Conservation (phyloP, 1,140 invertebrate genomes). For the Pogonomyrmex barbatus region DNA sequence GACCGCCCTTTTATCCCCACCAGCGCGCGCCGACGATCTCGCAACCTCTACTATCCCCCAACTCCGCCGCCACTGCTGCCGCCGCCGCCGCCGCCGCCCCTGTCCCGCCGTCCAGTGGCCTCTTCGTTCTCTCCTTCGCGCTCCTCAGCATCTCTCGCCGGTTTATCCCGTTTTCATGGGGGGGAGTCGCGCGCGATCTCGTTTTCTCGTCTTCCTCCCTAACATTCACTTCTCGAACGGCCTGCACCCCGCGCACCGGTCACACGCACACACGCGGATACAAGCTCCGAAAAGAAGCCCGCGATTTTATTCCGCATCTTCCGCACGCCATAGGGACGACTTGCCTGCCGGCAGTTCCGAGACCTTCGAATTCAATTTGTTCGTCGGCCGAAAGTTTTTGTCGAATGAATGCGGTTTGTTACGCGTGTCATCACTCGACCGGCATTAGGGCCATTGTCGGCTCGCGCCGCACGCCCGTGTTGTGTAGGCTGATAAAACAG, state of each 20-base stretch:
- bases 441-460: constrained; percentile 74
- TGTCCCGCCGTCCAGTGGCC: neutral
- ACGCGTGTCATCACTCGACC: constrained; percentile 72
- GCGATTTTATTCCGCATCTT: constrained; percentile 75
- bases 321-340: constrained; percentile 24
- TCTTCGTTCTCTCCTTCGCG: constrained; percentile 12
- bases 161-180: neutral
- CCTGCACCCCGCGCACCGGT: constrained; percentile 28
- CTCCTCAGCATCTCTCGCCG: neutral
- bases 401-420: constrained; percentile 79
- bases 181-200: neutral
- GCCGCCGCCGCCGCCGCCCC: neutral
- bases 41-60: neutral
- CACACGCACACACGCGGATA: constrained; percentile 39
- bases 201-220: constrained; percentile 23
- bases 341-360: constrained; percentile 3
- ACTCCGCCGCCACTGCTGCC: neutral
- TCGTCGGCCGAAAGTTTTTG: constrained; percentile 75
- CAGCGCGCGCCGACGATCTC: constrained; percentile 49
- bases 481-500: too few species aligned
- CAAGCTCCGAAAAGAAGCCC: neutral
- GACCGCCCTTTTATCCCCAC: constrained; percentile 72
- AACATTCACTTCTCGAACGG: constrained; percentile 9
- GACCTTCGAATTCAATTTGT: constrained; percentile 78
- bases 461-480: neutral